Conservation (phyloP, 2,797 vertebrate genomes). For the Lerista edwardsae region DNA sequence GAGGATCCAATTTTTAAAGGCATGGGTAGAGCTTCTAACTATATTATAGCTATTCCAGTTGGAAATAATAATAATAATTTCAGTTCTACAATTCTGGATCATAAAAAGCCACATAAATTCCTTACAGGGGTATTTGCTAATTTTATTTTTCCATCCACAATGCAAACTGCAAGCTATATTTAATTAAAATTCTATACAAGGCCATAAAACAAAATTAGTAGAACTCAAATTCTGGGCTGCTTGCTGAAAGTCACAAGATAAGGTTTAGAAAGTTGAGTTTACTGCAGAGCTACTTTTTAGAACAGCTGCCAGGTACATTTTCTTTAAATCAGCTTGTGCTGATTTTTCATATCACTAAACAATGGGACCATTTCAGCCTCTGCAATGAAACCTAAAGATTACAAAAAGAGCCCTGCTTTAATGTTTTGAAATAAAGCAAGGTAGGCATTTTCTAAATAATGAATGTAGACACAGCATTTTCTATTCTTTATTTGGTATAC, state of each 20-base stretch:
- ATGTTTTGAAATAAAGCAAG: conserved; percentile 50
- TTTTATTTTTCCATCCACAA: conserved; percentile 63
- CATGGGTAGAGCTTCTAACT: conserved; percentile 43
- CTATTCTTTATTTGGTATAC: conserved; percentile 42
- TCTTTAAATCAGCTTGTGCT: conserved; percentile 26
- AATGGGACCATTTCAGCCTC: conserved; percentile 40
- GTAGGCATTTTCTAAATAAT: conserved; percentile 40
- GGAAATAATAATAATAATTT: conserved; percentile 46
- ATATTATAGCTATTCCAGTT: conserved; percentile 38
- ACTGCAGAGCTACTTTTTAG: conserved; percentile 19
- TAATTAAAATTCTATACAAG: conserved; percentile 65
- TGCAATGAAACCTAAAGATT: conserved; percentile 43
- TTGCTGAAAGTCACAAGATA: conserved; percentile 10
- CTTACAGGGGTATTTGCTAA: conserved; percentile 43
- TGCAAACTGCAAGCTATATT: conserved; percentile 41
- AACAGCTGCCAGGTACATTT: conserved; percentile 40
- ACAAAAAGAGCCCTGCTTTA: conserved; percentile 39
- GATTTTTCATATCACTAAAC: conserved; percentile 40
- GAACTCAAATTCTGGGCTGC: conserved; percentile 27
- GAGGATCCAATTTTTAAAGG: conserved; percentile 45
- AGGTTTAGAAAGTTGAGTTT: conserved; percentile 30
- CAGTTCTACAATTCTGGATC: conserved; percentile 51
- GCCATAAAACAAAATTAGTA: conserved; percentile 55
- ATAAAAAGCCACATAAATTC: conserved; percentile 37
- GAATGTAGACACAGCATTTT: conserved; percentile 8